Evolutionary conservation across 2,888 invertebrate genomes (phyloP).

Genomic region (Tenthredo distinguenda): DNA sequence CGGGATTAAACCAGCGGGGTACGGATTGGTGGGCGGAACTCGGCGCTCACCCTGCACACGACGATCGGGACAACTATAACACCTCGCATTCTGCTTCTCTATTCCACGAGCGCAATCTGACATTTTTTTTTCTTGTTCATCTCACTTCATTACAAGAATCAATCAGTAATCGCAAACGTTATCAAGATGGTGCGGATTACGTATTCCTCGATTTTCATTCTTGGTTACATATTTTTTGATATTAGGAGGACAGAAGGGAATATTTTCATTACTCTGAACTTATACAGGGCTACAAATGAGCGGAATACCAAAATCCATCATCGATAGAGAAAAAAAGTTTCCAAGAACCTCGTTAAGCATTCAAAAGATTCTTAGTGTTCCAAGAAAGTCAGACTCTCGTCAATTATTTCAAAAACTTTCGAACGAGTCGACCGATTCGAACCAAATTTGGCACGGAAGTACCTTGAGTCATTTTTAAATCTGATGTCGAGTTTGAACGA

Average conservation of each 20-base stretch:
- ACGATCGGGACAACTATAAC: slow-evolving; percentile 28
- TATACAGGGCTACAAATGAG: neutral
- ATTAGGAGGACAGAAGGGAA: neutral
- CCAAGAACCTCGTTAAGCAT: neutral
- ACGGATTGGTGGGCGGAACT: slow-evolving; percentile 49
- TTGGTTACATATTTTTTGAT: neutral
- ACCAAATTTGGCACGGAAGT: too few relatives aligned
- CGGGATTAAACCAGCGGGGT: slow-evolving; percentile 53
- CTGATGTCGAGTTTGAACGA: too few relatives aligned
- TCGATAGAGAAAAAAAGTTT: neutral
- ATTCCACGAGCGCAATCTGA: neutral
- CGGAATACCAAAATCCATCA: neutral
- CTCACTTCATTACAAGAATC: neutral
- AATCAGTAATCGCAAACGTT: neutral
- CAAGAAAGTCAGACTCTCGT: too few relatives aligned
- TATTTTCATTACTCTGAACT: neutral
- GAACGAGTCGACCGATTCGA: too few relatives aligned
- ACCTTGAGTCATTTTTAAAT: too few relatives aligned
- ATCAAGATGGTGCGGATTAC: neutral
- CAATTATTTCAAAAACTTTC: too few relatives aligned
- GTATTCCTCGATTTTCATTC: too few relatives aligned
- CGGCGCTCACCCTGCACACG: neutral
- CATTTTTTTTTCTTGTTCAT: neutral
- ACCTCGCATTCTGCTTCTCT: neutral
- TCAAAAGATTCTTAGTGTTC: too few relatives aligned